These are phyloP conservation scores for Trididemnum nubilum DNA, from an alignment of 23 tunicate species.

Conservation along the genomic window DNA sequence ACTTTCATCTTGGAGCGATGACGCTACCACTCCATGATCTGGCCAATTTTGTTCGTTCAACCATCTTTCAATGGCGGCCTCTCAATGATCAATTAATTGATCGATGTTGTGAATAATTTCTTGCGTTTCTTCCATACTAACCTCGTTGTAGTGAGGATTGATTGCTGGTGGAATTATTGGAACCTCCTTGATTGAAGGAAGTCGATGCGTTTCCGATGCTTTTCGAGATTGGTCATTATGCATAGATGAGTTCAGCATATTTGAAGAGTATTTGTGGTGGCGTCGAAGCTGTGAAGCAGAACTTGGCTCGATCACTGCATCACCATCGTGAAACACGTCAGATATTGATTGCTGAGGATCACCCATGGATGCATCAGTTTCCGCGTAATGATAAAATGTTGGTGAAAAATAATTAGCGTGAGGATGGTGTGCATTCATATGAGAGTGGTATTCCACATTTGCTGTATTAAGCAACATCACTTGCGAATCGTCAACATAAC, in stretches of 20 bases:
- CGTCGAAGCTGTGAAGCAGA: not conserved
- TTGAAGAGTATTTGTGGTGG: not conserved
- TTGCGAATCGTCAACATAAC: not conserved
- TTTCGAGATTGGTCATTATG: conserved; percentile 46
- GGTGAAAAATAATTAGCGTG: not conserved
- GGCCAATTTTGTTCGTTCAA: too few relatives aligned
- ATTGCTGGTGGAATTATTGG: not conserved
- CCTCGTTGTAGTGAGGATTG: conserved; percentile 35
- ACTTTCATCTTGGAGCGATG: too few relatives aligned
- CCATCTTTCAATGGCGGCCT: too few relatives aligned
- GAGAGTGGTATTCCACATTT: not conserved
- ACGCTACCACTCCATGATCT: too few relatives aligned
- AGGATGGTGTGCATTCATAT: not conserved
- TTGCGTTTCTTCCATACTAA: conserved; percentile 76
- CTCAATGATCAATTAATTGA: conserved; percentile 51
- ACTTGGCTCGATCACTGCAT: not conserved
- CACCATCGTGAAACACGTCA: conserved; percentile 57
- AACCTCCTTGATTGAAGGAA: too few relatives aligned
- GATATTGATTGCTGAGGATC: conserved; percentile 39
- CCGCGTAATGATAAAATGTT: not conserved
- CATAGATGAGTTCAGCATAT: conserved; percentile 13
- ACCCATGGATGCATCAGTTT: not conserved
- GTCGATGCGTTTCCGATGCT: not conserved
- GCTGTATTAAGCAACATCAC: not conserved
- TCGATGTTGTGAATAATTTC: conserved; percentile 79